Evolutionary conservation across 53 echinoderm and acorn worm genomes (phyloP), one percentile per base, ranked within the genome.

Genomic region (Pentamera pediparva): DNA sequence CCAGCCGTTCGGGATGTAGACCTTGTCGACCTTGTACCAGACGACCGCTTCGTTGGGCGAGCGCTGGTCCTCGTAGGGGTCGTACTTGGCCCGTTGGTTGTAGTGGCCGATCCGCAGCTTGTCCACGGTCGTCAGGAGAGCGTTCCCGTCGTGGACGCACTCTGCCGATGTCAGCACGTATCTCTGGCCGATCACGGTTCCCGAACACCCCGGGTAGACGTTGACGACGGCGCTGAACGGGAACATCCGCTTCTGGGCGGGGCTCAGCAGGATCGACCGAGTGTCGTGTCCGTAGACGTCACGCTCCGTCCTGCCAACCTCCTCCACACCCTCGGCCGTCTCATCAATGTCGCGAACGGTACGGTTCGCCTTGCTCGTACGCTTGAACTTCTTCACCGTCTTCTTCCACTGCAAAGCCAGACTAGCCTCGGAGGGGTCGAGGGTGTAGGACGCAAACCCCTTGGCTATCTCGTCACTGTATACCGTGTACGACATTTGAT

Each of bases 121-220:
- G 21, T 86, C 83, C 0, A 80, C 33, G 0, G 65, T 74, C 11
- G 59, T 74, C 0, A 77, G 49, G 34, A 77, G 77, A 0, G 69
- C 65, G 15, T 70, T 61, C 3, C 93, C 89, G 50, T 83, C 81
- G 58, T 93, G 93, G 27, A 93, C 75, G 69, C 93, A 93, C 12
- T 93, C 89, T 5, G 93, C 93, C 4, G 93, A 84, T 8, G 93
- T 93, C 41, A 93, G 58, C 15, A 93, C 81, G 65, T 89, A 81
- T 54, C 77, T 58, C 26, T 83, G 84, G 5, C 84, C 86, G 25
- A 93, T 84, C 20, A 89, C 54, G 1, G 83, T 79, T 10, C 93
- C 92, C 0, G 89, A 76, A 36, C 93, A 93, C 3, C 84, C 93
- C 0, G 84, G 83, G 10, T 83, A 86, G 0, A 89, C 61, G 39